Evolutionary conservation across 1,140 invertebrate genomes (phyloP).

Genomic region (Zaprionus inermis): DNA sequence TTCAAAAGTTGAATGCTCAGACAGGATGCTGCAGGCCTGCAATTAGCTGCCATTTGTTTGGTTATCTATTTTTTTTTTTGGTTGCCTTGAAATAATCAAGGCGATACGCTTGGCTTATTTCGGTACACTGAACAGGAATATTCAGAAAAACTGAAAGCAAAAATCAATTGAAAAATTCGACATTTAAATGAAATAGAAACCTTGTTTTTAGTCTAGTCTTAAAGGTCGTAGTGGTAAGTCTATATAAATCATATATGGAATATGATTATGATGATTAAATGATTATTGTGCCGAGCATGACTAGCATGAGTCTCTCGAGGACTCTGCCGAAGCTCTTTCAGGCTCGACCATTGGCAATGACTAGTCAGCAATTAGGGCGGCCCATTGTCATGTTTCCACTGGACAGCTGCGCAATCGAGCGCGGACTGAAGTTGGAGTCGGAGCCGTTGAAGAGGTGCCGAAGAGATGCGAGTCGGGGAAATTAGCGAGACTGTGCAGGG

Average conservation of each 20-base stretch:
- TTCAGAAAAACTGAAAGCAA: background rate
- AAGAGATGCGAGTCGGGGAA: constrained; percentile 12
- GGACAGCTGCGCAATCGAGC: constrained; percentile 57
- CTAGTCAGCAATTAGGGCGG: constrained; percentile 75
- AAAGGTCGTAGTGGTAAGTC: too few species aligned
- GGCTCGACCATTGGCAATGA: constrained; percentile 55
- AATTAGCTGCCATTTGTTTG: constrained; percentile 56
- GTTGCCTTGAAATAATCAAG: background rate
- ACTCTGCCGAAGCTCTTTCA: background rate
- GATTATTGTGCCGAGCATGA: background rate
- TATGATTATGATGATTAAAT: background rate
- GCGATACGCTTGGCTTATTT: background rate
- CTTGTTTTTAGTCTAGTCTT: background rate
- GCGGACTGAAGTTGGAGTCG: constrained; percentile 29
- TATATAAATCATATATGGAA: background rate
- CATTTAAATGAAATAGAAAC: background rate
- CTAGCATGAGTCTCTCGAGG: background rate
- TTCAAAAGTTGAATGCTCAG: constrained; percentile 64
- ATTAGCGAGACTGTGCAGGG: constrained; percentile 38
- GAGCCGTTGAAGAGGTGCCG: constrained; percentile 15
- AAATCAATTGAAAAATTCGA: background rate
- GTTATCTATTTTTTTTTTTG: background rate
- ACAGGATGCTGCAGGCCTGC: constrained; percentile 36
- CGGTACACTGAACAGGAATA: background rate
- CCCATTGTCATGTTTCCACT: constrained; percentile 53